Percentiles rank a stretch among this genome's conserved stretches.
Evolutionary conservation across 2,888 invertebrate genomes (phyloP).

Genomic region (Sceliomorpha sp.): DNA sequence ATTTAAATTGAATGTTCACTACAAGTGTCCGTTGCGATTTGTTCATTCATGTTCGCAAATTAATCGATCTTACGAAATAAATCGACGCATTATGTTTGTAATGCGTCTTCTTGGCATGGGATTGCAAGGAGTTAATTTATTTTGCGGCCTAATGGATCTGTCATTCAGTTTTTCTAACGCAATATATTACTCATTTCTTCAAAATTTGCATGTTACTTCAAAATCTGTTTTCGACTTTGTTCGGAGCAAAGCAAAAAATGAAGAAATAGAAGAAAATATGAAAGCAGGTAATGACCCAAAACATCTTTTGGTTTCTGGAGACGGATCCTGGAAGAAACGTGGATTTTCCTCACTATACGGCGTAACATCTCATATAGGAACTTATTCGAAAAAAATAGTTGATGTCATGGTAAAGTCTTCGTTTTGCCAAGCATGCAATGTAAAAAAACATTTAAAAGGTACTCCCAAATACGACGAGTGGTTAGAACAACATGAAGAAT

Average conservation of each 20-base stretch:
- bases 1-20: no score
- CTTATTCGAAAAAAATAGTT: constrained; percentile 35
- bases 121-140: no score
- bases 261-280: constrained; percentile 25
- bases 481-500: constrained; percentile 18
- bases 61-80: no score
- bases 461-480: constrained; percentile 7
- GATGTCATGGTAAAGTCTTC: constrained; percentile 6
- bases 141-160: no score
- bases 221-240: constrained; percentile 25
- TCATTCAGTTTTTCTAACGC: constrained; percentile 23
- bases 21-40: no score
- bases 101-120: no score
- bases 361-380: constrained; percentile 38
- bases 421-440: constrained; percentile 12
- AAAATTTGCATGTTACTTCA: constrained; percentile 26
- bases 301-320: constrained; percentile 41
- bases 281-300: constrained; percentile 16
- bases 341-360: constrained; percentile 42
- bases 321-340: constrained; percentile 41
- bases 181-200: constrained; percentile 23
- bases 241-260: constrained; percentile 13
- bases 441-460: constrained; percentile 4
- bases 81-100: no score
- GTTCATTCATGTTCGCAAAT: no score